These are phyloP conservation scores for Habropoda laboriosa DNA, from an alignment of 1,140 invertebrate genomes.

Conservation along the genomic window DNA sequence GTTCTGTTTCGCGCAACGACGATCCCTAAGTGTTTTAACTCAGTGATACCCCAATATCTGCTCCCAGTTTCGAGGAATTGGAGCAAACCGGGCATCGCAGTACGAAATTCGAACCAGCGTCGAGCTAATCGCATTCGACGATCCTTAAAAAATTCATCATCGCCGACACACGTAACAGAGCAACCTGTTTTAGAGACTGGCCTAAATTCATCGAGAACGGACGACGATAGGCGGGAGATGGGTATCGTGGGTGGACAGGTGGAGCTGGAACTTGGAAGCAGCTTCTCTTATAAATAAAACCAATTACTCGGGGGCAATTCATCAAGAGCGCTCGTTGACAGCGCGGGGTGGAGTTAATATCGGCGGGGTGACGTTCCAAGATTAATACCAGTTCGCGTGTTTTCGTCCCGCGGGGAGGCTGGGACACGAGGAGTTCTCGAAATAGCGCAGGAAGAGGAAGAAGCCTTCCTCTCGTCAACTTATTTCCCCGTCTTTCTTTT, in stretches of 20 bases:
- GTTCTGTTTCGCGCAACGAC: too few species aligned
- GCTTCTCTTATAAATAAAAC: conserved; percentile 23
- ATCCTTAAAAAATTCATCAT: too few species aligned
- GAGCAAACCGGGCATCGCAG: too few species aligned
- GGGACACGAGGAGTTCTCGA: not conserved
- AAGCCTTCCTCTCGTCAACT: not conserved
- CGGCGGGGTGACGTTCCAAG: conserved; percentile 10
- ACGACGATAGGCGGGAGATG: too few species aligned
- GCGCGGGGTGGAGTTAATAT: not conserved
- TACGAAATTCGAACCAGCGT: too few species aligned
- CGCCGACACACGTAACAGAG: conserved; percentile 18
- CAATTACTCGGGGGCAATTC: conserved; percentile 18
- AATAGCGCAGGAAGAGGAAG: conserved; percentile 28
- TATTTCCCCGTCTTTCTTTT: not conserved
- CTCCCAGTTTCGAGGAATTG: too few species aligned
- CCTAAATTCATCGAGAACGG: not conserved
- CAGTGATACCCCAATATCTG: too few species aligned
- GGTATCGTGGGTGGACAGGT: not conserved
- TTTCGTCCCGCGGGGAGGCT: not conserved
- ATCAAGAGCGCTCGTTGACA: conserved; percentile 17
- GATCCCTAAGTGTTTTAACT: too few species aligned
- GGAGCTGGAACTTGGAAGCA: not conserved
- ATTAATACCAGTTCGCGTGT: conserved; percentile 1
- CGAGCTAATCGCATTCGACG: too few species aligned
- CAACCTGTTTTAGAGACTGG: not conserved